These are phyloP conservation scores for Choristoneura fumiferana DNA, from an alignment of 1,140 invertebrate genomes.

Conservation along the genomic window DNA sequence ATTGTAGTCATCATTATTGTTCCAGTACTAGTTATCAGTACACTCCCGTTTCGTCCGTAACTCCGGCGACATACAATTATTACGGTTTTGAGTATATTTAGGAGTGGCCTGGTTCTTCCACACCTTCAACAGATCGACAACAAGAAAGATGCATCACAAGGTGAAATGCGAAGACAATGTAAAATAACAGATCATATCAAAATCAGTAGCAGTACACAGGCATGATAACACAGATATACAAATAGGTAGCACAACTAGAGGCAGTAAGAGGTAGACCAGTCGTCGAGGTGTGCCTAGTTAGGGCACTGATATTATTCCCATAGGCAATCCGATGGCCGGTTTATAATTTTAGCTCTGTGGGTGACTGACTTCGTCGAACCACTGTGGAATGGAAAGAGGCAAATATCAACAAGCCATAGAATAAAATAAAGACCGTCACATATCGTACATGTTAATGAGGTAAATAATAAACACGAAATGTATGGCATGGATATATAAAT, in stretches of 20 bases:
- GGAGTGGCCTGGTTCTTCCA: slow-evolving; percentile 24
- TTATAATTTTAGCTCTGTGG: slow-evolving; percentile 12
- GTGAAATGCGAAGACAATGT: slow-evolving; percentile 25
- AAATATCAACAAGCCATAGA: slow-evolving; percentile 16
- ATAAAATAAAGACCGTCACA: slow-evolving; percentile 16
- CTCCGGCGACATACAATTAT: slow-evolving; percentile 6
- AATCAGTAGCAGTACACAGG: slow-evolving; percentile 13
- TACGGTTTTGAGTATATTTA: slow-evolving; percentile 9
- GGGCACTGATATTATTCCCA: neutral
- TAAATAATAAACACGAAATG: slow-evolving; percentile 6
- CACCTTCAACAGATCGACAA: slow-evolving; percentile 73
- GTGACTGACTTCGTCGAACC: slow-evolving; percentile 13
- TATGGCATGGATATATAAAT: slow-evolving; percentile 11
- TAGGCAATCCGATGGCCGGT: slow-evolving; percentile 4
- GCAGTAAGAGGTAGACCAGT: neutral
- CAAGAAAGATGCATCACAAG: slow-evolving; percentile 39
- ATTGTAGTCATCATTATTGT: neutral
- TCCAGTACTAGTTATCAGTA: neutral
- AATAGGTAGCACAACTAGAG: slow-evolving; percentile 10
- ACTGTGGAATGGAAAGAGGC: slow-evolving; percentile 15
- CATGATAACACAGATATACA: slow-evolving; percentile 8
- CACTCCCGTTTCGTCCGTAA: neutral
- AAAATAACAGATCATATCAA: slow-evolving; percentile 38
- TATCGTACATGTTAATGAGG: neutral
- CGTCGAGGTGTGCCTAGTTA: neutral